Conservation (phyloP, 2,797 vertebrate species). For the Antrozous pallidus region DNA sequence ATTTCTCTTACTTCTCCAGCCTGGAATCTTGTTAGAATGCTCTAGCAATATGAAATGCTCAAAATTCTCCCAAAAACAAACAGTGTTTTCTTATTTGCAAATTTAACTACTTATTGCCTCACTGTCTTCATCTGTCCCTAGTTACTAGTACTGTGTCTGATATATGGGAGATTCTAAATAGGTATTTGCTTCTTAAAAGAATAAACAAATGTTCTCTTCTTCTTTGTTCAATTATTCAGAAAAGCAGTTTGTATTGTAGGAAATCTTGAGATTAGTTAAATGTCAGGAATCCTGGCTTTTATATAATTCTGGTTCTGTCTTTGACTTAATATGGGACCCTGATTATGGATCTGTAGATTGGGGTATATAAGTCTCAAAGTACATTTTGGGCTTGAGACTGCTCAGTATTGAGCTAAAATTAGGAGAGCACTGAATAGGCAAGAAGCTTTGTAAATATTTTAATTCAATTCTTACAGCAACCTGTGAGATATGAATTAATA, state of each 20-base stretch:
- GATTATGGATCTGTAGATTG: not conserved
- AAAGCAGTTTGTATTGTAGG: constrained; percentile 8
- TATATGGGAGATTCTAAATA: not conserved
- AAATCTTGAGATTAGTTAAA: constrained; percentile 18
- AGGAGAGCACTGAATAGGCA: not conserved
- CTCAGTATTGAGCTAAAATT: not conserved
- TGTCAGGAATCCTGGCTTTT: not conserved
- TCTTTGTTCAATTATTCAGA: not conserved
- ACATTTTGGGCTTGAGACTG: not conserved
- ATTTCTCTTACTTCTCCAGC: not conserved
- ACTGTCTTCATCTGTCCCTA: not conserved
- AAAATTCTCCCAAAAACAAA: not conserved
- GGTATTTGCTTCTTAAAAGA: not conserved
- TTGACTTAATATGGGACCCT: not conserved
- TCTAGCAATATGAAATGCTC: not conserved
- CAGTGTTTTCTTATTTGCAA: not conserved
- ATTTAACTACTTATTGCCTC: not conserved
- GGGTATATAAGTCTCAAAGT: not conserved
- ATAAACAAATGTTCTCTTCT: not conserved
- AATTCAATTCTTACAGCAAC: not conserved
- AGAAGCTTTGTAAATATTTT: not conserved
- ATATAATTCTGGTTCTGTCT: not conserved
- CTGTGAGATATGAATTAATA: not conserved
- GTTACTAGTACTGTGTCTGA: not conserved
- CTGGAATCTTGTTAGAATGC: not conserved